Conservation (phyloP, 1,140 invertebrate genomes). For the Triops longicaudatus region DNA sequence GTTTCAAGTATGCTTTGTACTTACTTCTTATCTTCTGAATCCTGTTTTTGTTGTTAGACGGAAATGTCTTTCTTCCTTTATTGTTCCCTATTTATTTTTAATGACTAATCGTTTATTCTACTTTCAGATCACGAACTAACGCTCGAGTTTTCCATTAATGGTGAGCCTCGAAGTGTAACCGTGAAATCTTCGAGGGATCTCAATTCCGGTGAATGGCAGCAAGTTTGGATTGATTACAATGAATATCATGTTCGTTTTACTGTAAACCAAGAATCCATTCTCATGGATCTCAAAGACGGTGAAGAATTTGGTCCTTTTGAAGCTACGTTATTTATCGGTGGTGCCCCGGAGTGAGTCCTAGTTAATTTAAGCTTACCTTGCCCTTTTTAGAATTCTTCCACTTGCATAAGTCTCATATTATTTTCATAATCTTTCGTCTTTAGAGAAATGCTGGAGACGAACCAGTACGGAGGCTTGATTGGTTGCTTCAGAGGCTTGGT, state of each 20-base stretch:
- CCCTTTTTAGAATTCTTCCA: not conserved
- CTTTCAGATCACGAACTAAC: slow-evolving; percentile 66
- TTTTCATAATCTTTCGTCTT: slow-evolving; percentile 34
- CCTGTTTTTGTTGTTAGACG: too few relatives aligned
- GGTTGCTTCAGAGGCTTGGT: slow-evolving; percentile 86
- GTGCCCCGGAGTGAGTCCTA: slow-evolving; percentile 66
- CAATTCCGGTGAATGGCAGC: slow-evolving; percentile 89
- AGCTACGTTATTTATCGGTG: slow-evolving; percentile 85
- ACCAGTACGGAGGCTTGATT: slow-evolving; percentile 78
- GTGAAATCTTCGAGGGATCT: slow-evolving; percentile 70
- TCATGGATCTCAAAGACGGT: slow-evolving; percentile 72
- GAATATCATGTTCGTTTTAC: slow-evolving; percentile 87
- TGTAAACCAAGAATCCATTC: slow-evolving; percentile 78
- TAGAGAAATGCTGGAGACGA: slow-evolving; percentile 65
- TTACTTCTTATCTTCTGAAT: too few relatives aligned
- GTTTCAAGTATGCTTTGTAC: too few relatives aligned
- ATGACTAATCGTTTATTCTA: slow-evolving; percentile 43
- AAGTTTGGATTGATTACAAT: slow-evolving; percentile 86
- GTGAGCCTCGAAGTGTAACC: slow-evolving; percentile 62
- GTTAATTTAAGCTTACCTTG: not conserved
- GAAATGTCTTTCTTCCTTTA: too few relatives aligned
- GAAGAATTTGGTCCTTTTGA: slow-evolving; percentile 86
- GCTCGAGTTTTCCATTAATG: slow-evolving; percentile 82
- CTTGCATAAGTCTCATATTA: not conserved
- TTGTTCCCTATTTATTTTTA: too few relatives aligned